Conservation (phyloP, 92 coral and sea anemone species). For the Anthopleura xanthogrammica region DNA sequence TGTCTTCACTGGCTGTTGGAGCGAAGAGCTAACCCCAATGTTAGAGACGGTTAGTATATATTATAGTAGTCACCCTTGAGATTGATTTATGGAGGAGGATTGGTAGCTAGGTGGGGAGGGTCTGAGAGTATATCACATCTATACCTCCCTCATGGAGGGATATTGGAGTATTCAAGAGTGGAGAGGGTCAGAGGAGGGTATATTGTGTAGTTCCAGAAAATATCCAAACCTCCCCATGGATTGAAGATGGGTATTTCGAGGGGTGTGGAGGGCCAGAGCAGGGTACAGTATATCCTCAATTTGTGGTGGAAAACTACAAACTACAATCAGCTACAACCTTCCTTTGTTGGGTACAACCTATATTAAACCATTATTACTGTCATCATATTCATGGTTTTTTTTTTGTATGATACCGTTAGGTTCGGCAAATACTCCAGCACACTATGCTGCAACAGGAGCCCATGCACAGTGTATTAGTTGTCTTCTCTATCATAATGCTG, state of each 20-base stretch:
- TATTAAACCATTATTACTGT: no score
- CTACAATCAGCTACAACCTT: no score
- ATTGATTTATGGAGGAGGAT: neutral
- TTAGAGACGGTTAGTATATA: slow-evolving; percentile 70
- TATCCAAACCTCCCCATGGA: neutral
- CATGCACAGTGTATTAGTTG: slow-evolving; percentile 76
- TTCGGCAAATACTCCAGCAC: slow-evolving; percentile 81
- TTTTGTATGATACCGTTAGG: slow-evolving; percentile 35
- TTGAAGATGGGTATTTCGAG: no score
- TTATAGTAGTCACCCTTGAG: neutral
- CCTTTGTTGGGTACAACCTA: no score
- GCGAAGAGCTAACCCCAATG: slow-evolving; percentile 61
- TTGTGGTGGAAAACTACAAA: no score
- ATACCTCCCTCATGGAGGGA: no score
- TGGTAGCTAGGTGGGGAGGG: neutral
- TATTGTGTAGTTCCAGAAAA: neutral
- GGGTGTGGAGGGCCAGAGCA: no score
- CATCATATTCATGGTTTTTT: no score
- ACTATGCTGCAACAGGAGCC: slow-evolving; percentile 87
- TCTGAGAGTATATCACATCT: neutral
- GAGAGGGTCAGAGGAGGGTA: no score
- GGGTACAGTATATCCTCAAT: no score
- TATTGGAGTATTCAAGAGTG: no score
- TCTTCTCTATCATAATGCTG: slow-evolving; percentile 76
- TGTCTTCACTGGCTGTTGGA: slow-evolving; percentile 95